These are phyloP conservation scores for Cololabis saira DNA, from an alignment of 2,113 vertebrate genomes.

Conservation along the genomic window DNA sequence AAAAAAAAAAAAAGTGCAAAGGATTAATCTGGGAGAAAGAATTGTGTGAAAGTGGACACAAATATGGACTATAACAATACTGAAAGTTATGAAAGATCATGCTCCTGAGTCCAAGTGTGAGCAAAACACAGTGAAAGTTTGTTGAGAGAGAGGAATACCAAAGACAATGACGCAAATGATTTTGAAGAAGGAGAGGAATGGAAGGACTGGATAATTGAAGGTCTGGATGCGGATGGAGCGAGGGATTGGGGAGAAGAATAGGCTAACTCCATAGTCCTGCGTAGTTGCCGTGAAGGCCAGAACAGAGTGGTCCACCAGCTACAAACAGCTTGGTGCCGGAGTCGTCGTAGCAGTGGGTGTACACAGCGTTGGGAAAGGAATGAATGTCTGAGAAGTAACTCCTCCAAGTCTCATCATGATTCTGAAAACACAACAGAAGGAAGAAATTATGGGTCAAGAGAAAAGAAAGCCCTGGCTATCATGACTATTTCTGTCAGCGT, in stretches of 20 bases:
- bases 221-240: conserved; percentile 34
- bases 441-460: neutral
- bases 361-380: conserved; percentile 97
- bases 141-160: conserved; percentile 21
- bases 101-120: conserved; percentile 74
- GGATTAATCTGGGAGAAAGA: conserved; percentile 11
- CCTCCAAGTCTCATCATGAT: conserved; percentile 97
- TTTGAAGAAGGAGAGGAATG: conserved; percentile 24
- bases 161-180: conserved; percentile 23
- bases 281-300: conserved; percentile 97
- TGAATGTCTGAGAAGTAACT: conserved; percentile 98
- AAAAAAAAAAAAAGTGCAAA: conserved; percentile 5
- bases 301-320: conserved; percentile 96
- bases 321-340: conserved; percentile 98
- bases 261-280: conserved; percentile 97
- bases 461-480: no score
- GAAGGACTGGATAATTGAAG: conserved; percentile 37
- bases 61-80: conserved; percentile 54
- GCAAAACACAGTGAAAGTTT: conserved; percentile 28
- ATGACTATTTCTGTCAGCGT: neutral
- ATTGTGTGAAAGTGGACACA: conserved; percentile 29
- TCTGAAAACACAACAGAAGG: conserved; percentile 77
- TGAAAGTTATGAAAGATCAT: conserved; percentile 56
- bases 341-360: conserved; percentile 98
- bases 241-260: conserved; percentile 19